These are phyloP conservation scores for Crambe crambe DNA, from an alignment of 37 sponge, comb jelly and placozoan genomes.

Conservation along the genomic window DNA sequence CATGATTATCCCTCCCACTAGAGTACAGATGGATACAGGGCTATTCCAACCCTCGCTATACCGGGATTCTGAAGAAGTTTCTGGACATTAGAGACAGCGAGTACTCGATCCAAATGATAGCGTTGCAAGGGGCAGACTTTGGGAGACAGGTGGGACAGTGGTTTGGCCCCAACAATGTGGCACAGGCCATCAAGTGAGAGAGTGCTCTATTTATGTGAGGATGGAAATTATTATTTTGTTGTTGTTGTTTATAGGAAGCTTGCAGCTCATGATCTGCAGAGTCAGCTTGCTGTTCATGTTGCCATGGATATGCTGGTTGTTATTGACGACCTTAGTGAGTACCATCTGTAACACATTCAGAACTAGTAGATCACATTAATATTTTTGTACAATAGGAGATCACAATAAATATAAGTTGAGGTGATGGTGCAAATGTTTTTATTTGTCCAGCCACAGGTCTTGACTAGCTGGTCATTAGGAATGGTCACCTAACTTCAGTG, in stretches of 20 bases:
- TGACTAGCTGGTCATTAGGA: too few relatives aligned
- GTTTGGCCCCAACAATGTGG: conserved; percentile 99
- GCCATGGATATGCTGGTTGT: conserved; percentile 96
- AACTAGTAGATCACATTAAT: not conserved
- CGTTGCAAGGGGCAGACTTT: conserved; percentile 84
- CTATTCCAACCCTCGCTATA: conserved; percentile 14
- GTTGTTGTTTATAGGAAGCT: conserved; percentile 71
- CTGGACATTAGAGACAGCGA: conserved; percentile 83
- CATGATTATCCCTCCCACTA: not conserved
- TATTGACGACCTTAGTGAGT: conserved; percentile 87
- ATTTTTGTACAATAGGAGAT: not conserved
- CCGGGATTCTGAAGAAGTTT: conserved; percentile 85
- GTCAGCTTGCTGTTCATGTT: conserved; percentile 88
- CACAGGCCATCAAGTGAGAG: conserved; percentile 87
- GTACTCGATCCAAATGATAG: conserved; percentile 96
- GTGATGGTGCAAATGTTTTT: too few relatives aligned
- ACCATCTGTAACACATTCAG: not conserved
- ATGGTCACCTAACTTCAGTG: too few relatives aligned
- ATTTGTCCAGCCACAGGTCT: too few relatives aligned
- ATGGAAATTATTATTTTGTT: not conserved
- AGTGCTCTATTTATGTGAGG: not conserved
- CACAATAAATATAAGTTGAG: too few relatives aligned
- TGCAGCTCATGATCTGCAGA: conserved; percentile 75
- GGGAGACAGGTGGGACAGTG: conserved; percentile 84
- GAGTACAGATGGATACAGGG: conserved; percentile 28